Percentiles rank a stretch among this genome's conserved stretches.
phyloP scores from a whole-genome alignment of 2,113 vertebrate species.

The Centropristis striata region DNA sequence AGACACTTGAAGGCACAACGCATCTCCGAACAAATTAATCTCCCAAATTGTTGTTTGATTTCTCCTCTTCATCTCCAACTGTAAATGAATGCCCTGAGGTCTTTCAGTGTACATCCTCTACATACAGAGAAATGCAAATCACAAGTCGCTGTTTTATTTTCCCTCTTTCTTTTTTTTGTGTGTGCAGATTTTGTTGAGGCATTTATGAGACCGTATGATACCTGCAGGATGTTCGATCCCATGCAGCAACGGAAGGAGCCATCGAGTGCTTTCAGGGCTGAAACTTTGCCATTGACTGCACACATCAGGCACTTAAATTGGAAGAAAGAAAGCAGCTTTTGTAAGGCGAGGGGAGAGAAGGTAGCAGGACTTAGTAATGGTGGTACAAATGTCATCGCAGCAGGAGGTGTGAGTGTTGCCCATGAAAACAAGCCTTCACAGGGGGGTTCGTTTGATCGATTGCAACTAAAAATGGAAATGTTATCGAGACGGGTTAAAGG shows the following conservation, averaged over 20 bases:
- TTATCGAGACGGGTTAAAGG: background rate
- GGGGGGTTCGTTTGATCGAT: background rate
- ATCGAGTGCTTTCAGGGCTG: background rate
- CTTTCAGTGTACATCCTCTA: background rate
- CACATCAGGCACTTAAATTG: conserved; percentile 1
- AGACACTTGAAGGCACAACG: conserved; percentile 33
- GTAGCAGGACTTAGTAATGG: conserved; percentile 10
- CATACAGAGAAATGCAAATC: background rate
- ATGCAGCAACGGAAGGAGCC: background rate
- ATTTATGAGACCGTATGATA: background rate
- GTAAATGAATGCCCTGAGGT: conserved; percentile 19
- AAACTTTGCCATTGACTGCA: background rate
- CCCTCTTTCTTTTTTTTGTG: background rate
- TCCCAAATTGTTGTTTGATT: conserved; percentile 38
- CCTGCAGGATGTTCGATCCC: background rate
- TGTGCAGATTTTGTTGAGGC: background rate
- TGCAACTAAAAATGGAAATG: conserved; percentile 1
- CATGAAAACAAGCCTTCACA: conserved; percentile 11
- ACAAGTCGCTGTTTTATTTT: background rate
- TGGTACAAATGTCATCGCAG: conserved; percentile 53
- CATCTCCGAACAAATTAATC: conserved; percentile 22
- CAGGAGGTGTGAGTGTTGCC: conserved; percentile 27
- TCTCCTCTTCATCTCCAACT: conserved; percentile 11
- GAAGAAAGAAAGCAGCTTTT: conserved; percentile 7
- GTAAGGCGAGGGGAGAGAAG: background rate